Conservation (phyloP, 1,140 invertebrate genomes). For the Neelides sp. region DNA sequence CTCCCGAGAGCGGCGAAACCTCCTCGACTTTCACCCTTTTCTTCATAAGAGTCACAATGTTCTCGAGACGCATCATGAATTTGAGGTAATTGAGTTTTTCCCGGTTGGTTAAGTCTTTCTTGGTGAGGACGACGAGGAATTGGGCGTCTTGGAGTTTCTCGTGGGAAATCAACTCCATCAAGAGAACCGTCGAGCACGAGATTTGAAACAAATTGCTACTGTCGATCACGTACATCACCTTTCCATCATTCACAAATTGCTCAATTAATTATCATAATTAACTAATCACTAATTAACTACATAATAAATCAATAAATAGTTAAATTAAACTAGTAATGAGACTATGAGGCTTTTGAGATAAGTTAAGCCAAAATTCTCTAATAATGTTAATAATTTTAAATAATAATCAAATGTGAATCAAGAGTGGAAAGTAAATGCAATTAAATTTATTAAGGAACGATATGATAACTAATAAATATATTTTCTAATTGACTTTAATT, state of each 20-base stretch:
- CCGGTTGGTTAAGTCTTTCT: constrained; percentile 67
- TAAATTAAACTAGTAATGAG: constrained; percentile 37
- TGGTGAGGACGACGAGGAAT: constrained; percentile 57
- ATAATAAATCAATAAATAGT: constrained; percentile 1
- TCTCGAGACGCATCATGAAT: constrained; percentile 55
- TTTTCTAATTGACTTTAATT: no score
- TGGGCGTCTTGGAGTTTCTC: constrained; percentile 20
- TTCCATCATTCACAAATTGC: constrained; percentile 2
- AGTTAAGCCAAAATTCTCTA: constrained; percentile 67
- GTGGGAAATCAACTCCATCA: constrained; percentile 32
- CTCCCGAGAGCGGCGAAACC: constrained; percentile 53
- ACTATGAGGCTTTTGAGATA: constrained; percentile 53
- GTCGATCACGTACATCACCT: constrained; percentile 28
- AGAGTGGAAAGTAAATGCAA: no score
- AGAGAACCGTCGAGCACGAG: constrained; percentile 29
- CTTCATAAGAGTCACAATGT: constrained; percentile 40
- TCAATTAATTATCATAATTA: no score
- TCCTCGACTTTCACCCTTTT: constrained; percentile 54
- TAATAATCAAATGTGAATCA: no score
- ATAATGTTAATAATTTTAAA: no score
- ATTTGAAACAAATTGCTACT: constrained; percentile 31
- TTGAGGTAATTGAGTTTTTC: constrained; percentile 70
- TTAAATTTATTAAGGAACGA: no score
- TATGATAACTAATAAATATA: no score
- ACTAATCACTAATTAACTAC: constrained; percentile 27